These are phyloP conservation scores for Sipha maydis DNA, from an alignment of 2,888 invertebrate species.

Conservation along the genomic window DNA sequence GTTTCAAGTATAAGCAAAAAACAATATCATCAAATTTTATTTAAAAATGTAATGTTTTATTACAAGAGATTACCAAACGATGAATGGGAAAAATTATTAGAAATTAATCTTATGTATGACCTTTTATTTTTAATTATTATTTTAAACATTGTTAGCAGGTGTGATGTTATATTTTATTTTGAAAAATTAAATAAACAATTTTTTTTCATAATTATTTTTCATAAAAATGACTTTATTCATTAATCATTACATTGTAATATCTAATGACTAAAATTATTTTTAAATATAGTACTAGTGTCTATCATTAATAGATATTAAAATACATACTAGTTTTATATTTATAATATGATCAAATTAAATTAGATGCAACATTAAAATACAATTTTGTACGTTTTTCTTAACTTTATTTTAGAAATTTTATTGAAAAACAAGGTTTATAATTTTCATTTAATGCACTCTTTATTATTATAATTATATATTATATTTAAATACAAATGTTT, in stretches of 20 bases:
- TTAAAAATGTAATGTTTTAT: not conserved
- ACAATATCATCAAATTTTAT: not conserved
- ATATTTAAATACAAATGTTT: too few species aligned
- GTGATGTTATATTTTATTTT: constrained; percentile 6
- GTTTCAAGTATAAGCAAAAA: not conserved
- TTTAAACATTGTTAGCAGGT: not conserved
- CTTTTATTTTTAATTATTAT: not conserved
- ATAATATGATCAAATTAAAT: not conserved
- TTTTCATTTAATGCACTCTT: too few species aligned
- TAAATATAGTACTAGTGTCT: not conserved
- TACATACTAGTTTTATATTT: too few species aligned
- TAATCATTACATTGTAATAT: not conserved
- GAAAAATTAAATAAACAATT: not conserved
- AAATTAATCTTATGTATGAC: not conserved
- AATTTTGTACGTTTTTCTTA: too few species aligned
- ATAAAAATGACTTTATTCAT: not conserved
- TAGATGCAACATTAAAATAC: too few species aligned
- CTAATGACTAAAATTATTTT: not conserved
- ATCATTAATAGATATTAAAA: not conserved
- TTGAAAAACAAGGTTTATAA: too few species aligned
- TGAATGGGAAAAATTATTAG: not conserved
- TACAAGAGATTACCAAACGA: not conserved
- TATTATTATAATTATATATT: too few species aligned
- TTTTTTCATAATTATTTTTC: not conserved
- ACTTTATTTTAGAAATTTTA: too few species aligned